Evolutionary conservation across 2,888 invertebrate genomes (phyloP), one percentile per base, ranked within the genome.

Genomic region (Meiosimyza platycephala): DNA sequence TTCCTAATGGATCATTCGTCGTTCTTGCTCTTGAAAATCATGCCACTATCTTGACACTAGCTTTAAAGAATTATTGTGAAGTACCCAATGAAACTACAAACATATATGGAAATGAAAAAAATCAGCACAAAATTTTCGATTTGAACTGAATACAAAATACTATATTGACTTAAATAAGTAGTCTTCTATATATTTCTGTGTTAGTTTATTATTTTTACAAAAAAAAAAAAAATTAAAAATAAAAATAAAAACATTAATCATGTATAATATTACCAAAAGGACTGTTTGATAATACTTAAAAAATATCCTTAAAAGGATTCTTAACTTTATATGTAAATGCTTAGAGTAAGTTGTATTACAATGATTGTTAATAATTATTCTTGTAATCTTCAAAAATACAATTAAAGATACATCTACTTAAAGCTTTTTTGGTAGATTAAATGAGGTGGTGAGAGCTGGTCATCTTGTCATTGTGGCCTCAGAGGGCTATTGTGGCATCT

Each of bases 21-120:
- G 90, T 94, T 1, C 85, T 94, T 72, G 93, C 93, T 1, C 83
- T 94, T 57, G 91, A 92, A 77, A 92, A 93, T 81, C 89, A 90
- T 80, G 88, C 89, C 72, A 90, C 91, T 69, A 88, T 94, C 48
- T 87, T 93, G 11, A 93, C 92, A 68, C 88, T 94, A 33, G 90
- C 91, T 74, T 87, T 93, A 15, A 87, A 86, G 76, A 85, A 83
- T 77, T 85, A 84, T 74, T 79, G 80, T 65, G 82, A 83, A 72
- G 80, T 82, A 9, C 74, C 82, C 64, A 81, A 81, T 65, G 81
- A 84, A 72, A 83, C 83, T 73, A 80, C 81, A 73, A 80, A 80
- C 74, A 79, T 82, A n/a, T 90, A 90, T 80, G 90, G 90, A 72
- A 86, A 88, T 68, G 86, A 88, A 16, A 91, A 91, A 79, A 89